These are phyloP conservation scores for Condylura cristata DNA, from an alignment of 2,113 vertebrate species.

Conservation along the genomic window DNA sequence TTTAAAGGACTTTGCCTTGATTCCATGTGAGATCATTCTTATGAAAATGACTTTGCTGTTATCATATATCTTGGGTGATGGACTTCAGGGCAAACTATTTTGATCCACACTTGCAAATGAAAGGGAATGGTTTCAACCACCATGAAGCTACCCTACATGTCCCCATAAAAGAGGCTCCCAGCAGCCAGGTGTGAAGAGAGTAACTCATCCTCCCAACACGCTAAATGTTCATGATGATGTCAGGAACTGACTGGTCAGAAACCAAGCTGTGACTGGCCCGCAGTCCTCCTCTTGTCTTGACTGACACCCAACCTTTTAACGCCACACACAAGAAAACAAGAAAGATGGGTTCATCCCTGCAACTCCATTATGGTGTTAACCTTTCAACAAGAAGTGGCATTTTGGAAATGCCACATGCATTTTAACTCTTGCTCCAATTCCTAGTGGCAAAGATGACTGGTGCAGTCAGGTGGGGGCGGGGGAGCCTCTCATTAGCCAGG, in stretches of 20 bases:
- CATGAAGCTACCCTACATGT: background rate
- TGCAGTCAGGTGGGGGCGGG: background rate
- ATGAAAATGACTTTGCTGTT: constrained; percentile 38
- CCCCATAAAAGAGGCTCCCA: background rate
- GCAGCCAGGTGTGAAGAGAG: background rate
- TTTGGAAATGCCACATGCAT: constrained; percentile 72
- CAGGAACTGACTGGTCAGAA: background rate
- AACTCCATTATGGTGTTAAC: constrained; percentile 55
- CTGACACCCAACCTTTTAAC: background rate
- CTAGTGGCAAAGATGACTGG: constrained; percentile 55
- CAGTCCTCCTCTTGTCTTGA: background rate
- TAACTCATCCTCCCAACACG: background rate
- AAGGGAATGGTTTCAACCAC: background rate
- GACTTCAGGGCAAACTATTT: constrained; percentile 20
- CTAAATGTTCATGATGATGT: background rate
- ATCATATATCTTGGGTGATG: background rate
- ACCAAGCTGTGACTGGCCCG: background rate
- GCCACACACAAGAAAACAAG: constrained; percentile 15
- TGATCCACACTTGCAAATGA: background rate
- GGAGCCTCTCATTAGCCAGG: background rate
- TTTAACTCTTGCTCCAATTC: constrained; percentile 58
- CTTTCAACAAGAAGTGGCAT: constrained; percentile 67
- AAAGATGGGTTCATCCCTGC: background rate
- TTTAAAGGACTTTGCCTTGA: background rate
- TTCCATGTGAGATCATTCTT: background rate